Evolutionary conservation across 2,113 vertebrate species (phyloP).

Genomic region (Brienomyrus longianalis): DNA sequence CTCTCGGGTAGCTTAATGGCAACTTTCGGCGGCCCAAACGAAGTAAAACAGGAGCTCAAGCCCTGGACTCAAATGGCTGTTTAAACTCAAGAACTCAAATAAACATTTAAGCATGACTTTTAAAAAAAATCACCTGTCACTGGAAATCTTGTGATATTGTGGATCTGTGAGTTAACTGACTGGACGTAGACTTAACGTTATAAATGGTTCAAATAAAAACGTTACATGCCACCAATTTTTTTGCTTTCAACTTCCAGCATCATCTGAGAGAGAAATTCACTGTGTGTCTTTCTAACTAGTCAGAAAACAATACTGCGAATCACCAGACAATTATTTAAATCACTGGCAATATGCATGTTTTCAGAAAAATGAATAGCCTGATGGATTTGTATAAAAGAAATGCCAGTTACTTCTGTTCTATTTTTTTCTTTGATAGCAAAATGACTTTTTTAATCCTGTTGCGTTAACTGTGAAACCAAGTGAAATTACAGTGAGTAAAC

Average conservation of each 20-base stretch:
- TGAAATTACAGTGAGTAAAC: not conserved
- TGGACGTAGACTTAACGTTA: not conserved
- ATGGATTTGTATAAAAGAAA: not conserved
- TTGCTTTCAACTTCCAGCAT: not conserved
- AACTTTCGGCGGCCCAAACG: not conserved
- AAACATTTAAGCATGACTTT: constrained; percentile 13
- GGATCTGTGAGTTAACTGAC: not conserved
- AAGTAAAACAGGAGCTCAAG: constrained; percentile 14
- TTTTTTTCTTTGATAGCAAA: not conserved
- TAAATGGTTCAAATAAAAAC: not conserved
- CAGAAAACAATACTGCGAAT: not conserved
- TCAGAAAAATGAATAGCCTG: not conserved
- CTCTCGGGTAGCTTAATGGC: constrained; percentile 17
- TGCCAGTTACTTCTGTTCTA: not conserved
- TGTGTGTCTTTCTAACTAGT: not conserved
- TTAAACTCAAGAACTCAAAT: constrained; percentile 9
- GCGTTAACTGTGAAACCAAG: not conserved
- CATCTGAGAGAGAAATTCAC: not conserved
- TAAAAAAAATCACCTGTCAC: constrained; percentile 13
- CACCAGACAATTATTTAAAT: not conserved
- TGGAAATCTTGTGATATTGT: not conserved
- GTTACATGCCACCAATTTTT: not conserved
- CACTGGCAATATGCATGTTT: not conserved
- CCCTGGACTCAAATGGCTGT: constrained; percentile 3
- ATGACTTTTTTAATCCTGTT: not conserved